These are phyloP conservation scores for Tiphia femorata DNA, from an alignment of 2,888 invertebrate genomes.

Conservation along the genomic window DNA sequence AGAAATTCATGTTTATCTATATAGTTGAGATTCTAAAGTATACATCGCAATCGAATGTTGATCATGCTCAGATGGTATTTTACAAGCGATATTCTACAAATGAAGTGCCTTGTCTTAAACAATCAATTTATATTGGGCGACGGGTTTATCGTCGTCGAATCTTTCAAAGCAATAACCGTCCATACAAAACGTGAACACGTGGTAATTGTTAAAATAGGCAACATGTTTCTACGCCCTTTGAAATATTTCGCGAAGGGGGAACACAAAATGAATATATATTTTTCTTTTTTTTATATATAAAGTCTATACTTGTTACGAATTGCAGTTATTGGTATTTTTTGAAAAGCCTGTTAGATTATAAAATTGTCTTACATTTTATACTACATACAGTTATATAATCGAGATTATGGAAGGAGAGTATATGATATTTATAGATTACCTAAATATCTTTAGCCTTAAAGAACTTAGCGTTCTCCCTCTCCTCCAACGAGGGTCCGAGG, in stretches of 20 bases:
- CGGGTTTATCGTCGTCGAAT: conserved; percentile 33
- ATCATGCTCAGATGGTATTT: conserved; percentile 39
- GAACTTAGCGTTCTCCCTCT: conserved; percentile 19
- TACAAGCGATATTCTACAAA: conserved; percentile 45
- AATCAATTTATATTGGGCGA: conserved; percentile 51
- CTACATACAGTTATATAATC: conserved; percentile 52
- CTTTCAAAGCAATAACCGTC: conserved; percentile 66
- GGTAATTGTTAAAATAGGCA: conserved; percentile 57
- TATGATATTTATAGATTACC: conserved; percentile 53
- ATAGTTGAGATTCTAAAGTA: conserved; percentile 17
- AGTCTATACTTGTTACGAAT: conserved; percentile 66
- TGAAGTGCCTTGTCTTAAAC: conserved; percentile 63
- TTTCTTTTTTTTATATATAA: conserved; percentile 61
- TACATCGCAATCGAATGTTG: conserved; percentile 29
- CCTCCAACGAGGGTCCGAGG: conserved; percentile 6
- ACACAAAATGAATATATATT: conserved; percentile 55
- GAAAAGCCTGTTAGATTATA: conserved; percentile 56
- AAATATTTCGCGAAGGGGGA: conserved; percentile 41
- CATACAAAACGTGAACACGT: conserved; percentile 60
- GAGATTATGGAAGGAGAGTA: conserved; percentile 48
- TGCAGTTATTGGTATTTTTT: conserved; percentile 57
- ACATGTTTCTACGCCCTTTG: conserved; percentile 47
- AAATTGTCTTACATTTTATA: conserved; percentile 59
- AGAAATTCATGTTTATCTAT: conserved; percentile 17
- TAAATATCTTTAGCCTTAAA: conserved; percentile 46